Evolutionary conservation across 2,888 invertebrate species (phyloP), one percentile per base, ranked within the genome.

Genomic region (Limnephilus rhombicus): DNA sequence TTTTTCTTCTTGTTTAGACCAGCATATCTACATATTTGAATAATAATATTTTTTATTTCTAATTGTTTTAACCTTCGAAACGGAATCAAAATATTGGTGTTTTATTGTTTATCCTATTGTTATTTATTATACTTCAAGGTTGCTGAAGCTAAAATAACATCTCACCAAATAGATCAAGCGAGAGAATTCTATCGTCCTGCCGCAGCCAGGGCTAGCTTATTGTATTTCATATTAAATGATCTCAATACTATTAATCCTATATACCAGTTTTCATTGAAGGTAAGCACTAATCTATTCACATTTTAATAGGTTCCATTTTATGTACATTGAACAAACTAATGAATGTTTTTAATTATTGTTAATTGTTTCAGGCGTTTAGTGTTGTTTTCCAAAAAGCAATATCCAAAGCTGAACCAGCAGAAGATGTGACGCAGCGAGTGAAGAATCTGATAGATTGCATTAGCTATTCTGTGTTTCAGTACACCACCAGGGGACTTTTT

Each of bases 331-430:
- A 9, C 4, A 41, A 18, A 81, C 45, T 81, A 45, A 81, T 68
- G 49, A 41, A 12, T 29, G 41, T 31, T 29, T 85, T 18, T 9
- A 53, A 87, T 37, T 37, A 37, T 53, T n/a, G 24, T 83, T 31
- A 13, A 18, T 80, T 93, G 92, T 95, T 96, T n/a, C 94, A 98
- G 98, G 99, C 99, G 2, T 99, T 99, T 95, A 99, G 98, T 95
- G 99, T 99, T n/a, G 99, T 99, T 53, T 99, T 99, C 95, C 99
- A 99, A 96, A 99, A 99, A 95, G 99, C 99, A 31, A 99, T 99
- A 94, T 98, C 98, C 85, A 97, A 97, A 94, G 98, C 99, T 0
- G 98, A 98, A 94, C 97, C 98, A 0, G 97, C 98, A 0, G 97
- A 98, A 31, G 98, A 98, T 94, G 98, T 99, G 0, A 96, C 97